Evolutionary conservation across 2,797 vertebrate genomes (phyloP), one percentile per base, ranked within the genome.

Genomic region (Huso huso): DNA sequence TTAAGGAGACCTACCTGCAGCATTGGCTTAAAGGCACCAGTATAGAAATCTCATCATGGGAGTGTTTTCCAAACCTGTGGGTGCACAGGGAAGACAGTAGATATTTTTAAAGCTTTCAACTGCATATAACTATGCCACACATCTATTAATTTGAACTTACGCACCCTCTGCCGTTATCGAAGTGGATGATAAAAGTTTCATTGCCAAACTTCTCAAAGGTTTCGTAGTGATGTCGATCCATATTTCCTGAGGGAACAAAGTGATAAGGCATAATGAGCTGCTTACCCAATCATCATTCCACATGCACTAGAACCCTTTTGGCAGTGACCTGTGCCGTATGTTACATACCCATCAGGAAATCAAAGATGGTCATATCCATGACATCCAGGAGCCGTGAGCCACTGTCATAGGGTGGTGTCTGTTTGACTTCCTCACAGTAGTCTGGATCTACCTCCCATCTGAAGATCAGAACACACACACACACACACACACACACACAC

Each of bases 281-380:
- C 37, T 37, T 37, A 37, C 37, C 37, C 37, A 4, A 5, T 37
- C 37, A 37, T 37, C 37, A 37, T 4, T 37, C 37, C 37, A 37
- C 37, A 37, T 37, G 37, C 37, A 37, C 37, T 37, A 37, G 37
- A 37, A 37, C 37, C 37, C 37, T 37, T 37, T 37, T 5, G 37
- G 37, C 37, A 37, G 37, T 37, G 37, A 37, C 37, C 37, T 37
- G 37, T 37, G 37, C 37, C 5, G 37, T 37, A 37, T 37, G 37
- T 37, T 37, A 81, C 84, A 57, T 81, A 99, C 97, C 96, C 95
- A 99, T 99, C 72, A 99, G 91, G 83, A 99, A 99, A 84, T 99
- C 97, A 77, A 99, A 98, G 68, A 99, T 81, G 68, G 94, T 97
- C 95, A 98, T 99, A 84, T 99, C 97, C 90, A 99, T 99, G 82